Base-by-base conservation (phyloP, 2,113 vertebrate species). In the Pseudorectes ferrugineus region DNA sequence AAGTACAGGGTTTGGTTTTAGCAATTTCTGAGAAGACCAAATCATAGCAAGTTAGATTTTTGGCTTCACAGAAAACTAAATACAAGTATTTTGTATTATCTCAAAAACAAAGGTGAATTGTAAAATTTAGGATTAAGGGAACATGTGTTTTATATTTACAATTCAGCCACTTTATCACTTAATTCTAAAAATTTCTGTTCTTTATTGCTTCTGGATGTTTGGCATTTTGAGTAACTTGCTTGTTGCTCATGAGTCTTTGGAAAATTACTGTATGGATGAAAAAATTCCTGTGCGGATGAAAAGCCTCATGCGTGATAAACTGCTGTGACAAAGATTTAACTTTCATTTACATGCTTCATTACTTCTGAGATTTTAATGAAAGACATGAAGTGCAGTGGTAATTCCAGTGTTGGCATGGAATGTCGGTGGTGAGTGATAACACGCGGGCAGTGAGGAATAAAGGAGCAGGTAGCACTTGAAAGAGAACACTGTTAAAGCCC, bases 261-360 rank as follows among this genome's bases (percentile, higher is more conserved):
- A 42, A 84, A 92, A 96, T 94, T 73, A 82, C 85, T 86, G 23
- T 70, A 68, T 52, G 40, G 86, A 75, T 92, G 66, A 87, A 86
- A 68, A 87, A 92, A 89, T 68, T 12, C 14, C 77, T 79, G 8
- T 61, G 61, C 42, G 71, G 85, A 48, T 78, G 57, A 70, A 77
- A 81, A 88, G 43, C 57, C 68, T 94, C n/a, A 25, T 70, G 59
- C 1, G 0, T 90, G 92, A 45, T 95, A 73, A 93, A 90, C 51
- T 66, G 81, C 95, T 89, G 86, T 80, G 95, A 71, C 89, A 93
- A 78, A 95, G 62, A 72, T 93, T 77, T 95, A 87, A 82, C 86
- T 92, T 43, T 8, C 40, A 48, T 93, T 95, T 96, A 62, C 77
- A 89, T 89, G 95, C 92, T 90, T 92, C 91, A 78, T 97, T 97